Percentiles rank a stretch among this genome's conserved stretches.
phyloP scores from a whole-genome alignment of 2,797 vertebrate species.

The Sparus aurata region DNA sequence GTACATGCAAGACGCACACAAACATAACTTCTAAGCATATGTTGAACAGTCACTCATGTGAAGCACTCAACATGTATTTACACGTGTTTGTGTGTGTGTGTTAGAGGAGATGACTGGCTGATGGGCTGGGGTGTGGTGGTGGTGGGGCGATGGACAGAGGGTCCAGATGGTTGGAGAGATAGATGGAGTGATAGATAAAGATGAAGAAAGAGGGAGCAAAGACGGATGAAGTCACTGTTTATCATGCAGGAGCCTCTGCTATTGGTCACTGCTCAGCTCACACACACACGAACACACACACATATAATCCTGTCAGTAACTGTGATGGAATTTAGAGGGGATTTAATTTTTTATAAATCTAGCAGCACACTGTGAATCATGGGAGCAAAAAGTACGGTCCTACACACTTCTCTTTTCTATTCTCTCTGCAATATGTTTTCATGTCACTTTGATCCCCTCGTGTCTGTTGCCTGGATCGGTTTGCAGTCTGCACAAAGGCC shows the following conservation, averaged over 20 bases:
- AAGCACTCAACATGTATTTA: not conserved
- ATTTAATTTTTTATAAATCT: constrained; percentile 53
- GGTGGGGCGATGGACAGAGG: not conserved
- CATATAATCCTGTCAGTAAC: constrained; percentile 69
- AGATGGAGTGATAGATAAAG: constrained; percentile 44
- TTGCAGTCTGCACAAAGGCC: constrained; percentile 21
- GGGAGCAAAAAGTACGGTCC: constrained; percentile 37
- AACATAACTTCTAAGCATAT: not conserved
- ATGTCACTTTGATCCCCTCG: constrained; percentile 31
- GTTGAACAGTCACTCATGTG: not conserved
- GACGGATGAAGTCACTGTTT: constrained; percentile 36
- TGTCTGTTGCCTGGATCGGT: constrained; percentile 17
- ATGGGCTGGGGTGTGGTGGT: not conserved
- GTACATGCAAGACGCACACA: not conserved
- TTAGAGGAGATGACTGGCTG: not conserved
- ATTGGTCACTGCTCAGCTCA: constrained; percentile 49
- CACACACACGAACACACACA: constrained; percentile 26
- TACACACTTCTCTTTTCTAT: constrained; percentile 9
- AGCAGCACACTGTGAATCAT: constrained; percentile 50
- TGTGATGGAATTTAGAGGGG: constrained; percentile 65
- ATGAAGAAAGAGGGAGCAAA: constrained; percentile 35
- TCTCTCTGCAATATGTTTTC: constrained; percentile 23
- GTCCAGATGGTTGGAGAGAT: constrained; percentile 58
- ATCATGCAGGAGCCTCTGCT: constrained; percentile 50
- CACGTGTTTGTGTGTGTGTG: not conserved